A percentile compares a stretch with the other conserved stretches of the same genome.
Conservation (phyloP, 2,113 vertebrate species). For the Numenius arquata region DNA sequence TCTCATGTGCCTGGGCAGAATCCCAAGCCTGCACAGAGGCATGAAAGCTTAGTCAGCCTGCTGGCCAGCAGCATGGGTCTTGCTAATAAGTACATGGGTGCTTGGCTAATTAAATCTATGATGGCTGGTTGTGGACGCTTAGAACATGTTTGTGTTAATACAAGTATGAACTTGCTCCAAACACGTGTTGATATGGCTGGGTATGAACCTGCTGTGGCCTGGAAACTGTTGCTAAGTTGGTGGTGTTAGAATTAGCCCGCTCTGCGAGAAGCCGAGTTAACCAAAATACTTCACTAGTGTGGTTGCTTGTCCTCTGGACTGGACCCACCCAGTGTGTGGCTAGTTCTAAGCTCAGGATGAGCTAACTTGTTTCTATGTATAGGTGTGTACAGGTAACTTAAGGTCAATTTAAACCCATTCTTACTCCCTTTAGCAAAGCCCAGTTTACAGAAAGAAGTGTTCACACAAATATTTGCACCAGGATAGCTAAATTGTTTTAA, state of each 20-base stretch:
- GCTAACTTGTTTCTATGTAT: not conserved
- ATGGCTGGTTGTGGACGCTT: not conserved
- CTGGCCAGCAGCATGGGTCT: not conserved
- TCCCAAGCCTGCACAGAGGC: not conserved
- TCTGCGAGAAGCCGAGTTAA: not conserved
- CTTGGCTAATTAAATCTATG: not conserved
- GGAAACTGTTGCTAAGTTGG: not conserved
- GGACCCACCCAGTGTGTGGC: not conserved
- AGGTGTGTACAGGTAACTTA: not conserved
- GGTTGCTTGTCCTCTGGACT: not conserved
- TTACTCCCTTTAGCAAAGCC: not conserved
- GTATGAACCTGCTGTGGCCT: not conserved
- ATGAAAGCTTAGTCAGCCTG: not conserved
- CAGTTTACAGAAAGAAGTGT: not conserved
- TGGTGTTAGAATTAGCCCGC: not conserved
- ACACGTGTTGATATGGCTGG: not conserved
- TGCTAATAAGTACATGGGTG: not conserved
- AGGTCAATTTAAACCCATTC: not conserved
- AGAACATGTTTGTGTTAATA: not conserved
- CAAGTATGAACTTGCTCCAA: not conserved
- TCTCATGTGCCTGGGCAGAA: not conserved
- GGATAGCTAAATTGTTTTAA: not conserved
- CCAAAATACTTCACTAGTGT: not conserved
- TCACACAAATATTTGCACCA: not conserved
- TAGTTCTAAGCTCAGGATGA: not conserved